Evolutionary conservation across 2,113 vertebrate genomes (phyloP).

Genomic region (Serilophus lunatus): DNA sequence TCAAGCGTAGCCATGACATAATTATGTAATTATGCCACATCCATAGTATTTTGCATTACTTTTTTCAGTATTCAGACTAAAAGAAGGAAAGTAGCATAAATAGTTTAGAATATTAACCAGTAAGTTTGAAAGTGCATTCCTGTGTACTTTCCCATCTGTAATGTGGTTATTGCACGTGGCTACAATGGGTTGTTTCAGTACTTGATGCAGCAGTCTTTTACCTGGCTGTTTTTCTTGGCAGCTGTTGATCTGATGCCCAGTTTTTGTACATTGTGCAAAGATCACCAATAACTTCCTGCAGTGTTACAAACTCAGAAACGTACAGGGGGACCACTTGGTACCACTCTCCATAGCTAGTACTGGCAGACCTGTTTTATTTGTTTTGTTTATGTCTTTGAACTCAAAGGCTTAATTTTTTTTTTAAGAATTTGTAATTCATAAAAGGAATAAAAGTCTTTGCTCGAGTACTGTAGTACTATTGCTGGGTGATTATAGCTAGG

Average conservation of each 20-base stretch:
- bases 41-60: not conserved
- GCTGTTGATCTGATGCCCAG: not conserved
- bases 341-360: not conserved
- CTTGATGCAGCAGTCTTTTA: not conserved
- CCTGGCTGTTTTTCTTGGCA: not conserved
- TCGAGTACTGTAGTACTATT: not conserved
- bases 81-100: not conserved
- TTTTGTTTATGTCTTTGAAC: not conserved
- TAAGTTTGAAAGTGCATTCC: not conserved
- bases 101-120: not conserved
- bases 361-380: not conserved
- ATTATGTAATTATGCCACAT: not conserved
- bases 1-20: not conserved
- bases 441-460: not conserved
- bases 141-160: not conserved
- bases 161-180: accelerated
- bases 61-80: not conserved
- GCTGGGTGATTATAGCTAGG: not conserved
- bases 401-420: not conserved
- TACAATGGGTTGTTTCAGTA: not conserved
- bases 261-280: not conserved
- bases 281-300: not conserved
- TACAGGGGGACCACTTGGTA: not conserved
- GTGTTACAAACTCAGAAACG: not conserved
- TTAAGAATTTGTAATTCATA: not conserved